Evolutionary conservation across 2,888 invertebrate species (phyloP).

Genomic region (Clistopyga incitator): DNA sequence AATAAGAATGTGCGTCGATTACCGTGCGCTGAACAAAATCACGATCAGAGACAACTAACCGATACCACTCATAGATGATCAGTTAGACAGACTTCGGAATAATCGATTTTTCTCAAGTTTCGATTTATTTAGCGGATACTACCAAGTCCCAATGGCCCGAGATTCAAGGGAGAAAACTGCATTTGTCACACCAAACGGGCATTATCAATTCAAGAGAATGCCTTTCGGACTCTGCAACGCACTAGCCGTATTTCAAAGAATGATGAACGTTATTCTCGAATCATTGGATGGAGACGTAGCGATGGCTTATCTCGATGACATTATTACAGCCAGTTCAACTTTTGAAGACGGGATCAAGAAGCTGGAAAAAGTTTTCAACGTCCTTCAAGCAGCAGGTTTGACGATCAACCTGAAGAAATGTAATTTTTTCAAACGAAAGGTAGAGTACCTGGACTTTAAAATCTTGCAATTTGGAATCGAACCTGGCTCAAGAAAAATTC

Average conservation of each 20-base stretch:
- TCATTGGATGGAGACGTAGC: constrained; percentile 40
- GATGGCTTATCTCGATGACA: not conserved
- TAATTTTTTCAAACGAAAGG: constrained; percentile 1
- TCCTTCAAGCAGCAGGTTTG: not conserved
- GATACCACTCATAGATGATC: no score
- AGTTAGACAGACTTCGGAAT: no score
- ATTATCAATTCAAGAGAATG: no score
- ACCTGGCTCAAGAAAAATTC: not conserved
- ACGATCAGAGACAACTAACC: no score
- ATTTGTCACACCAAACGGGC: no score
- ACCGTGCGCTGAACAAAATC: no score
- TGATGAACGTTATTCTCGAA: constrained; percentile 75
- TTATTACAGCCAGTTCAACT: constrained; percentile 1
- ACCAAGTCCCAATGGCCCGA: no score
- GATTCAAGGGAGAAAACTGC: no score
- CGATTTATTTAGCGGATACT: no score
- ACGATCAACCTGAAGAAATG: constrained; percentile 5
- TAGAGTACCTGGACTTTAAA: not conserved
- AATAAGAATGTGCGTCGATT: no score
- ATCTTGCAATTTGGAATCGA: constrained; percentile 11
- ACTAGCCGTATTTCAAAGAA: constrained; percentile 77
- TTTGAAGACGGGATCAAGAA: not conserved
- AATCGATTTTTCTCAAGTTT: no score
- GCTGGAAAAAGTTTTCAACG: not conserved
- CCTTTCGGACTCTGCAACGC: constrained; percentile 63